Evolutionary conservation across 92 coral and sea anemone species (phyloP).

Genomic region (Palythoa grandiflora): DNA sequence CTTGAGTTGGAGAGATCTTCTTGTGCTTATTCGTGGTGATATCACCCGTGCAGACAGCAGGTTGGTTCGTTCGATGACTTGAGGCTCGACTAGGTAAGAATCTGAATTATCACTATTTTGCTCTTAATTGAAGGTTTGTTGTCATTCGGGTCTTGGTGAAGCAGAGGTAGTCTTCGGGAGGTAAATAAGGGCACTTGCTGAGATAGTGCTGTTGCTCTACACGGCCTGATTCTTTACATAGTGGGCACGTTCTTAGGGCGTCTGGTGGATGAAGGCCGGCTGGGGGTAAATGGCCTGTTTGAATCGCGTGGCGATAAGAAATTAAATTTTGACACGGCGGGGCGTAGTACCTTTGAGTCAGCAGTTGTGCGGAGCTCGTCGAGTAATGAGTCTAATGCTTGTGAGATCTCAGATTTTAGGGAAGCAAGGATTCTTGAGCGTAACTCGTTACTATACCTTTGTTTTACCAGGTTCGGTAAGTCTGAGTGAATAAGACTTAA

Average conservation of each 20-base stretch:
- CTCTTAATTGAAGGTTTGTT: too few relatives aligned
- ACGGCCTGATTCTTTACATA: not conserved
- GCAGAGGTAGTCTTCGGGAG: not conserved
- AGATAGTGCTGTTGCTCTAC: not conserved
- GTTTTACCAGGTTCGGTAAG: constrained; percentile 17
- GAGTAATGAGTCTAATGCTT: not conserved
- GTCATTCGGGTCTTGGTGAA: not conserved
- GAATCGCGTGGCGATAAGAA: not conserved
- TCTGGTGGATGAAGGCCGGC: not conserved
- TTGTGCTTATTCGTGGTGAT: not conserved
- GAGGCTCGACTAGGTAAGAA: not conserved
- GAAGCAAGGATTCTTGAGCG: constrained; percentile 56
- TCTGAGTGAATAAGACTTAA: constrained; percentile 10
- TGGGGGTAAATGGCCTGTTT: not conserved
- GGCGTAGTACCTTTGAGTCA: constrained; percentile 59
- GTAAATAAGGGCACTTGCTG: not conserved
- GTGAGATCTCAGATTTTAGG: constrained; percentile 53
- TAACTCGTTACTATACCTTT: constrained; percentile 35
- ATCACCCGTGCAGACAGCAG: not conserved
- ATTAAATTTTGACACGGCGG: constrained; percentile 40
- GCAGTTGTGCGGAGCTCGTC: constrained; percentile 58
- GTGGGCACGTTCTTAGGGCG: not conserved
- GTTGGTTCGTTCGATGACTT: not conserved
- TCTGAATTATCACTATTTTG: too few relatives aligned
- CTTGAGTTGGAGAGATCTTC: not conserved